A percentile compares a stretch with the other conserved stretches of the same genome.
These are phyloP conservation scores for Tyrophagus putrescentiae DNA, from an alignment of 1,140 invertebrate genomes.

Conservation along the genomic window DNA sequence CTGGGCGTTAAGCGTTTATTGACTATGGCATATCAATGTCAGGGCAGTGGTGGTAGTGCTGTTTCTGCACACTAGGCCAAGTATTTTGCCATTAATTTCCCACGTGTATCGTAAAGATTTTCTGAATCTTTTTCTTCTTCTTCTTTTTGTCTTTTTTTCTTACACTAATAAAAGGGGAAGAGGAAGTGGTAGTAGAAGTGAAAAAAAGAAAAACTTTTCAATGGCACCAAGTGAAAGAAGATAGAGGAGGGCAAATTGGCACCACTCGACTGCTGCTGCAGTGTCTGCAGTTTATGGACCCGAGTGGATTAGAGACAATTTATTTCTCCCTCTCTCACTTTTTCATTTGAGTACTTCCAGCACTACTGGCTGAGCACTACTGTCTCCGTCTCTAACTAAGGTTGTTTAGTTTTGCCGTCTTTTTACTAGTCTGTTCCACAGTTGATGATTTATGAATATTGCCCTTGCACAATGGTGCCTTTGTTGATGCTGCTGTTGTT, in stretches of 20 bases:
- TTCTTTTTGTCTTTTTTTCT: background rate
- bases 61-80: background rate
- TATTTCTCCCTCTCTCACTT: slow-evolving; percentile 1
- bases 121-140: background rate
- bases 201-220: background rate
- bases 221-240: background rate
- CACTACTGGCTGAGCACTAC: no score
- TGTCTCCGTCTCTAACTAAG: background rate
- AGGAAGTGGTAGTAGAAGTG: background rate
- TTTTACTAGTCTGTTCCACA: background rate
- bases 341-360: no score
- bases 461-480: no score
- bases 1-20: background rate
- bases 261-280: background rate
- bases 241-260: background rate
- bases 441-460: slow-evolving; percentile 8
- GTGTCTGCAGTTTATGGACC: background rate
- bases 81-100: slow-evolving; percentile 4
- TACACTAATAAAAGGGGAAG: background rate
- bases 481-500: no score
- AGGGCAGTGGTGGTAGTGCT: no score
- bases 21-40: slow-evolving; percentile 11
- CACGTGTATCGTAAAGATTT: slow-evolving; percentile 13
- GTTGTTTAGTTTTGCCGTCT: no score
- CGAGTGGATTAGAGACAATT: slow-evolving; percentile 6